A percentile compares a stretch with the other conserved stretches of the same genome.
These are phyloP conservation scores for Platorchestia sp. DNA, from an alignment of 1,140 invertebrate genomes.

Conservation along the genomic window DNA sequence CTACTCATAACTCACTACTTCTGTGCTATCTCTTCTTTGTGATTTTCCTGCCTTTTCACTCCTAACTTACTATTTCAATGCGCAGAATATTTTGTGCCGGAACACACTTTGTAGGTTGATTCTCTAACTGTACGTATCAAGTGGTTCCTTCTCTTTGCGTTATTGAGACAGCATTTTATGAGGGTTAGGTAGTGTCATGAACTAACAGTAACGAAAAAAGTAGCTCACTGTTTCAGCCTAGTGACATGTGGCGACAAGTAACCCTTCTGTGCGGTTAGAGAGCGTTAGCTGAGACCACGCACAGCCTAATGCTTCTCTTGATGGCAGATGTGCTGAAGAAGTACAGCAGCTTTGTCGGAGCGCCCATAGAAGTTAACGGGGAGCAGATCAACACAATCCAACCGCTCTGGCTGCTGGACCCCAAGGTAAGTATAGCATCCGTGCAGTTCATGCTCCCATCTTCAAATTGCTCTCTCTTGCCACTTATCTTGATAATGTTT, in stretches of 20 bases:
- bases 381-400: conserved; percentile 85
- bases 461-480: no score
- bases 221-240: neutral
- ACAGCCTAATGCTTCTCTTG: neutral
- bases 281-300: neutral
- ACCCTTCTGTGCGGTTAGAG: neutral
- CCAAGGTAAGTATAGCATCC: conserved; percentile 75
- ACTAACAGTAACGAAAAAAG: neutral
- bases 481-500: no score
- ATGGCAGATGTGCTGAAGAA: conserved; percentile 88
- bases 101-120: no score
- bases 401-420: conserved; percentile 93
- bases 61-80: no score
- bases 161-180: no score
- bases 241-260: neutral
- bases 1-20: no score
- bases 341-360: conserved; percentile 97
- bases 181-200: no score
- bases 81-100: no score
- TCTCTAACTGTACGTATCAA: no score
- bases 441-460: neutral
- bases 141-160: no score
- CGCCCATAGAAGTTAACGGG: conserved; percentile 92
- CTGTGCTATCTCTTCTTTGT: no score
- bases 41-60: no score